Base-by-base conservation (phyloP, 1,140 invertebrate species). In the Heliconius hermathena region DNA sequence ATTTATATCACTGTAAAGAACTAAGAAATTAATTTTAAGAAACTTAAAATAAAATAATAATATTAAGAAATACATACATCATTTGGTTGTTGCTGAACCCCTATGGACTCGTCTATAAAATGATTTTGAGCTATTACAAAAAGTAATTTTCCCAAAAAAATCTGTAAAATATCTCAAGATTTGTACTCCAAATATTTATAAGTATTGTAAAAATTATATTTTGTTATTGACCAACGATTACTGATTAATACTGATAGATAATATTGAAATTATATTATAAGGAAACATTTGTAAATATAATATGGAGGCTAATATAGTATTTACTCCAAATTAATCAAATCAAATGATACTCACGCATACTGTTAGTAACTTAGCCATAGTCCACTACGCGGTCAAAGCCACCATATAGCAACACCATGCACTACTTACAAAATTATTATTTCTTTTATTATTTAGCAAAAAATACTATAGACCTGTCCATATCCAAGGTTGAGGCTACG, bases 401-500 rank as follows among this genome's bases (percentile, higher is more conserved):
- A 91, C 90, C 84, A 87, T 85, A 71, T 77, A 83, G 78, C 77
- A 71, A 75, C 73, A 72, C 71, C 79, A 82, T 85, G 78, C 82
- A 88, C 86, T 85, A 78, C 71, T 81, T 83, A 82, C 79, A 74
- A 74, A 79, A 77, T 76, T 75, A 79, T 73, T 75, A 77, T 71
- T 74, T 77, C 4, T 66, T 81, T 84, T 85, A 86, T 87, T 84
- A 81, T 81, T 76, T 78, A 79, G 57, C 75, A 82, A 85, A 88
- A 82, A 84, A 78, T 74, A 81, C 73, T 82, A 81, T 83, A 79
- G 83, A 90, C 87, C 81, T 89, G 88, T 88, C 89, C 91, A 94
- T 91, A 89, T 88, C 91, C 90, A 92, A 94, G 91, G 90, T 93
- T 87, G 90, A 82, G 83, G 77, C 85, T 84, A 87, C 79, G 83